A percentile compares a stretch with the other conserved stretches of the same genome.
Conservation (phyloP, 2,113 vertebrate genomes). For the Phrynosoma platyrhinos region DNA sequence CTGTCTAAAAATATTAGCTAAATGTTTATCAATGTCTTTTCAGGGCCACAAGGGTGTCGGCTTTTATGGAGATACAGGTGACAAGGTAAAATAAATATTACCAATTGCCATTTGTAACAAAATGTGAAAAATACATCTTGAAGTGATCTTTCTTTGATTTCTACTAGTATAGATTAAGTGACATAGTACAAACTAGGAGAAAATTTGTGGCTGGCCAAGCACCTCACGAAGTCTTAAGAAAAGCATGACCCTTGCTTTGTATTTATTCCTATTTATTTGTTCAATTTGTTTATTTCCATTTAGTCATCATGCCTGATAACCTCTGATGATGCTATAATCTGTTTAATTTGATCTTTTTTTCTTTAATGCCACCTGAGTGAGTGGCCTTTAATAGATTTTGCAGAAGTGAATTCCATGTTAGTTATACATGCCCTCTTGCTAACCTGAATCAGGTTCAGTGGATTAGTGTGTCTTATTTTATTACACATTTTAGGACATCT, state of each 20-base stretch:
- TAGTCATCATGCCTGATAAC: neutral
- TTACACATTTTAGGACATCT: no score
- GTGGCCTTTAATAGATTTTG: neutral
- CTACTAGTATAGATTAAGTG: neutral
- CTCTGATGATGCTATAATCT: no score
- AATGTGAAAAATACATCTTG: neutral
- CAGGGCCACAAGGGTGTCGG: constrained; percentile 82
- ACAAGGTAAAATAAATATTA: constrained; percentile 76
- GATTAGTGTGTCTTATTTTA: no score
- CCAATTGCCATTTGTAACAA: neutral
- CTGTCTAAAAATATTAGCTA: neutral
- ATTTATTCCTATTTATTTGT: neutral
- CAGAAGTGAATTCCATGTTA: neutral
- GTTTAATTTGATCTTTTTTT: neutral
- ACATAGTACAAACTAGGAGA: neutral
- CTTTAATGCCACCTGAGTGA: neutral
- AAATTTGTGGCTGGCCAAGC: neutral
- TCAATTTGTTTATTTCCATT: neutral
- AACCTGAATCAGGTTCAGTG: no score
- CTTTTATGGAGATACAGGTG: constrained; percentile 80
- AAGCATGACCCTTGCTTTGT: neutral
- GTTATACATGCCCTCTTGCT: neutral
- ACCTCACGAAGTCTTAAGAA: neutral
- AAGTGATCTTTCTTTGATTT: constrained; percentile 18
- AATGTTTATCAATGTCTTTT: constrained; percentile 50